phyloP scores from a whole-genome alignment of 2,888 invertebrate species.

The Cosmopolites sordidus region DNA sequence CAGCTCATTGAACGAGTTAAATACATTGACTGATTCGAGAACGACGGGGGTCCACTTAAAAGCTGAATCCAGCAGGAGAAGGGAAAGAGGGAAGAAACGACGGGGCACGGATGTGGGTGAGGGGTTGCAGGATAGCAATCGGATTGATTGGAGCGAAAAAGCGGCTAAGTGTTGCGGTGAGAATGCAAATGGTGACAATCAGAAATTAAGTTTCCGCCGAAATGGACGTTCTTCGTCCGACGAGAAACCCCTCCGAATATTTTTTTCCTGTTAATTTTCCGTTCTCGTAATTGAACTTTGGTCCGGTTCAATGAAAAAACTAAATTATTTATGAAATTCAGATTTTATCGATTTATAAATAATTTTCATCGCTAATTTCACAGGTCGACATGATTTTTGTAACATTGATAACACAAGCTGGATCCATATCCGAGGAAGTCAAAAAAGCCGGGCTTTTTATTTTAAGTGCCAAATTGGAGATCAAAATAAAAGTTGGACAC shows the following conservation, averaged over 20 bases:
- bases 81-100: neutral
- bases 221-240: neutral
- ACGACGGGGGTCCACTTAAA: constrained; percentile 29
- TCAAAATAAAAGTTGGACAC: too few relatives aligned
- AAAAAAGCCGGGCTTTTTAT: too few relatives aligned
- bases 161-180: constrained; percentile 35
- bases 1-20: constrained; percentile 30
- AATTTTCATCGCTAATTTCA: too few relatives aligned
- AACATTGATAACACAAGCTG: too few relatives aligned
- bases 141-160: constrained; percentile 36
- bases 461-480: too few relatives aligned
- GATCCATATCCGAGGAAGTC: too few relatives aligned
- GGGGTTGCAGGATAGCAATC: constrained; percentile 24
- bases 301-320: too few relatives aligned
- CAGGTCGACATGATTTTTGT: too few relatives aligned
- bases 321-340: too few relatives aligned
- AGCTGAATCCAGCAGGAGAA: neutral
- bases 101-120: neutral
- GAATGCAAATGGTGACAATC: constrained; percentile 31
- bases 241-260: neutral
- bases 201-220: constrained; percentile 20
- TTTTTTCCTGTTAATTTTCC: neutral
- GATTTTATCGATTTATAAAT: too few relatives aligned
- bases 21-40: constrained; percentile 30
- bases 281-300: too few relatives aligned